Evolutionary conservation across 2,113 vertebrate genomes (phyloP).

Genomic region (Orientallactaga bullata): DNA sequence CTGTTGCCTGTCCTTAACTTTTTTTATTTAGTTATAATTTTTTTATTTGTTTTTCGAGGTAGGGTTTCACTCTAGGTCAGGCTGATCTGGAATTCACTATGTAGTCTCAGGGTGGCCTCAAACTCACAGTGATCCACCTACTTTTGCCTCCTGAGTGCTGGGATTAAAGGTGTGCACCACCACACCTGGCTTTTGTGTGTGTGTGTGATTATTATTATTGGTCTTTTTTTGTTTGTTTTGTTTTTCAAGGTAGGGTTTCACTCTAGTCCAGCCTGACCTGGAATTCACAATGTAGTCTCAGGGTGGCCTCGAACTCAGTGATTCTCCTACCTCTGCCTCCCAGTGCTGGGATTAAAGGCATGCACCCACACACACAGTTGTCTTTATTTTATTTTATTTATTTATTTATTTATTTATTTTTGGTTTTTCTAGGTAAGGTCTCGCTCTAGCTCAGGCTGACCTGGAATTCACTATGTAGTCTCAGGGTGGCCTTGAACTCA

Average conservation of each 20-base stretch:
- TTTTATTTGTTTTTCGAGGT: no score
- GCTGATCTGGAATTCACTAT: no score
- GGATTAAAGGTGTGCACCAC: not conserved
- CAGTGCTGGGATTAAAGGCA: not conserved
- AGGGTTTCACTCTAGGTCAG: not conserved
- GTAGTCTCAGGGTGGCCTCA: not conserved
- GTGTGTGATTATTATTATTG: no score
- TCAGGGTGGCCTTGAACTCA: not conserved
- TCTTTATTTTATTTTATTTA: not conserved
- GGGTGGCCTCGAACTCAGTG: not conserved
- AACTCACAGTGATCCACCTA: not conserved
- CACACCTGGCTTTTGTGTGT: no score
- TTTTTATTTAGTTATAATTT: no score
- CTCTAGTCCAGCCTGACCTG: not conserved
- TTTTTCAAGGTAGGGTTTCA: no score
- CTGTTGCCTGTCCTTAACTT: no score
- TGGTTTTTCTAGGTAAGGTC: no score
- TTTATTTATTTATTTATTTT: no score
- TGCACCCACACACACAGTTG: not conserved
- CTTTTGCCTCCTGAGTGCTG: not conserved
- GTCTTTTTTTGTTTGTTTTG: no score
- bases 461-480: not conserved
- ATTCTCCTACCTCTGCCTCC: not conserved
- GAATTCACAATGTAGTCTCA: not conserved
- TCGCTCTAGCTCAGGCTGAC: not conserved